Conservation (phyloP, 2,888 invertebrate species). For the Baccha elongata region DNA sequence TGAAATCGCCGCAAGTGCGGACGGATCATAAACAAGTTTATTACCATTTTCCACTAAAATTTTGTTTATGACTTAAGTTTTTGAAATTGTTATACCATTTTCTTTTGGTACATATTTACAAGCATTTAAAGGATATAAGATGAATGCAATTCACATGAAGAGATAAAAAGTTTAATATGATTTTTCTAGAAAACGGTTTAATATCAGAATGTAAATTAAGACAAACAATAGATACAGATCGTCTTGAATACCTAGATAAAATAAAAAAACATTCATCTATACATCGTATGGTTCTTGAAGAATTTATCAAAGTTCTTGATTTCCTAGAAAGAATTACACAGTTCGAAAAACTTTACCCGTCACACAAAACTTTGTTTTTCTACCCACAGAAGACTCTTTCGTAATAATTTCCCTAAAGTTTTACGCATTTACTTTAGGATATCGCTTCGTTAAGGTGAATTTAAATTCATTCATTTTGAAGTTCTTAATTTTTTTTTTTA, state of each 20-base stretch:
- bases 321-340: conserved; percentile 28
- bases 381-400: conserved; percentile 9
- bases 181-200: too few relatives aligned
- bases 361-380: conserved; percentile 12
- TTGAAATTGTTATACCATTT: conserved; percentile 39
- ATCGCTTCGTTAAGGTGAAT: conserved; percentile 58
- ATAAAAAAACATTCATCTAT: neutral
- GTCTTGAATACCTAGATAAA: too few relatives aligned
- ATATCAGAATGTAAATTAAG: too few relatives aligned
- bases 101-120: neutral
- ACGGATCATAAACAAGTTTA: conserved; percentile 67
- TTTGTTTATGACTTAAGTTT: conserved; percentile 64
- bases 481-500: conserved; percentile 29
- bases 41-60: conserved; percentile 46
- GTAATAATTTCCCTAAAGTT: conserved; percentile 53
- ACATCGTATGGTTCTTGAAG: neutral
- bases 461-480: conserved; percentile 64
- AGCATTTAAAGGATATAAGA: conserved; percentile 34
- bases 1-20: too few relatives aligned
- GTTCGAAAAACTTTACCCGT: conserved; percentile 11
- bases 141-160: conserved; percentile 3
- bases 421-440: conserved; percentile 63
- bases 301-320: conserved; percentile 35
- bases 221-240: too few relatives aligned
- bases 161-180: conserved; percentile 21